Evolutionary conservation across 2,113 vertebrate genomes (phyloP).

Genomic region (Heptranchias perlo): DNA sequence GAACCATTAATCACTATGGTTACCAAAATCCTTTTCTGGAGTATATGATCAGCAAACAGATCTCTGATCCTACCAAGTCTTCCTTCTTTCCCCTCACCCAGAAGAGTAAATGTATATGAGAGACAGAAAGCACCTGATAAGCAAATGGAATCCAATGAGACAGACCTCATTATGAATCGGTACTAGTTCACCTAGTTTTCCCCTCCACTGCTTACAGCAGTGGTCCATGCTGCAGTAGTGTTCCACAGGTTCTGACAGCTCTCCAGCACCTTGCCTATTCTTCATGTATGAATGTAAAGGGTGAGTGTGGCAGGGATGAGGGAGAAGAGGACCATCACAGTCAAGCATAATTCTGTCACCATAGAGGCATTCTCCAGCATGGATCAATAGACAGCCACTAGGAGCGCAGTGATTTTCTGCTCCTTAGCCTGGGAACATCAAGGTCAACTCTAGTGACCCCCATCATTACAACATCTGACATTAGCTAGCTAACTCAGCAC

Average conservation of each 20-base stretch:
- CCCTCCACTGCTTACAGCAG: not conserved
- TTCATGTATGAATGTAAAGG: not conserved
- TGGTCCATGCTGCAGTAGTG: not conserved
- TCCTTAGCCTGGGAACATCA: not conserved
- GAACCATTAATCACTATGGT: not conserved
- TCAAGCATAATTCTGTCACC: not conserved
- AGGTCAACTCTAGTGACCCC: not conserved
- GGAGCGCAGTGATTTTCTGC: not conserved
- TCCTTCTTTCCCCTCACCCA: not conserved
- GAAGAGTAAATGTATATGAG: not conserved
- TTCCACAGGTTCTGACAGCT: too few species aligned
- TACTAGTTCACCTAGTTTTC: not conserved
- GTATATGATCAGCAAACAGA: not conserved
- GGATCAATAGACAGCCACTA: not conserved
- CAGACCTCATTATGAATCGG: not conserved
- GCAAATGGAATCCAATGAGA: not conserved
- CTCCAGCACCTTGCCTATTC: not conserved
- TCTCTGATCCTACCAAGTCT: not conserved
- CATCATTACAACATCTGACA: not conserved
- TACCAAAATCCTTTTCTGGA: not conserved
- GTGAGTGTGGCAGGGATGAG: not conserved
- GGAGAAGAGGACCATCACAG: not conserved
- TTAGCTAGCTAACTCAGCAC: not conserved
- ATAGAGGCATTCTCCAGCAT: not conserved
- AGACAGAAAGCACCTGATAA: not conserved